Base-by-base conservation (phyloP, 2,113 vertebrate genomes). In the Callaeas wilsoni region DNA sequence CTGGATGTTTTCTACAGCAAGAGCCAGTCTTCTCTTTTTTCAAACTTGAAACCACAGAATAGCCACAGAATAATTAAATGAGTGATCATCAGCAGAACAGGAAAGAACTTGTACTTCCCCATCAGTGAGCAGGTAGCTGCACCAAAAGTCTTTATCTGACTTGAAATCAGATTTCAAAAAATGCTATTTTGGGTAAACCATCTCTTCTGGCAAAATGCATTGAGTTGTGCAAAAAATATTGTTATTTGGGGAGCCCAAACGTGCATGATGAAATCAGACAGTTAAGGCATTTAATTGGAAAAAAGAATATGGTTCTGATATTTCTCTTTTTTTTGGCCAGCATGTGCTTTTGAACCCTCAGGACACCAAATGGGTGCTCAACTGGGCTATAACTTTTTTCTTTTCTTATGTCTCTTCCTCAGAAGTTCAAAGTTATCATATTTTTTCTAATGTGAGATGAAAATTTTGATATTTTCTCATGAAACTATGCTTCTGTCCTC, bases 1-100 rank as follows among this genome's bases (percentile, higher is more conserved):
- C 14, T 5, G 2, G 35, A 50, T 42, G 5, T 32, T 39, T 65
- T 23, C 32, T 55, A 20, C 9, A 23, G 26, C 22, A 56, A 22
- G 8, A 82, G 13, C 20, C 23, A 85, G 12, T 7, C 19, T 85
- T n/a, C 9, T 6, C 0, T 0, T 15, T 56, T 78, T 33, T 33
- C 21, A 55, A 70, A 39, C 60, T 42, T 70, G 44, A 86, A 80
- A 41, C 19, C 15, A 23, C 27, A 21, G 19, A 62, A 59, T 6
- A 63, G 10, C 9, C 8, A 25, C 29, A 50, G 30, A 46, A 5
- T 41, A 25, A n/a, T 47, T 53, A 27, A 7, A 13, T 7, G 18
- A 41, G 8, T 9, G 49, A 8, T 49, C 7, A 35, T 18, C 37
- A 50, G 15, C 11, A 41, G 65, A 46, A 71, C 5, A 17, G 25